Base-by-base conservation (phyloP, 1,140 invertebrate species). In the Panagrolaimus sp. region DNA sequence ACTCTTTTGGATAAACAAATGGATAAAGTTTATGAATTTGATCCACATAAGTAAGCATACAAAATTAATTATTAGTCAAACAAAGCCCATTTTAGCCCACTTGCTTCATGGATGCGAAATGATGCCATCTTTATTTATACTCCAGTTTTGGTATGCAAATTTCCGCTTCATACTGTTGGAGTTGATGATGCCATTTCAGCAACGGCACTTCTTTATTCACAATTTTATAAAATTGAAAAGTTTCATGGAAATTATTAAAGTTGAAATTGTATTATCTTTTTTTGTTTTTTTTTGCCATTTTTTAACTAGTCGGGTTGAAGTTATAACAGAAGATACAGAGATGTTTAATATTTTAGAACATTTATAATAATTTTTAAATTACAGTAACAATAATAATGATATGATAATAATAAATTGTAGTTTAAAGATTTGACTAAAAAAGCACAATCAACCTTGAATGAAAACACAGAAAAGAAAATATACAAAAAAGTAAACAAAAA, bases 171-270 rank as follows among this genome's bases (percentile, higher is more conserved):
- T 71, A 86, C 85, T 28, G 70, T 86, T 28, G 85, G 85, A 38
- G 71, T 86, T 24, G 85, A 85, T 26, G 85, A 86, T 80, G 81
- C 85, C n/a, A 86, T 86, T 45, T 85, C 85, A 28, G 80, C 84
- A 9, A 86, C 85, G 32, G 85, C 85, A 17, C 77, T 86, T 7
- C 80, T 86, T 76, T 86, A 84, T 73, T 85, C 85, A 7, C 81
- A 81, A 46, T 81, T 81, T 64, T 81, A 78, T 43, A 76, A 76
- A 67, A 24, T 76, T 26, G 75, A 76, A 48, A 75, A 73, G 62
- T 43, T 43, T n/a, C 55, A 68, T 58, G 52, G 1, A 12, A 1
- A 28, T 58, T 58, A 26, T 58, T 21, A 2, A 26, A 26, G 12
- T 58, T 58, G 15, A 58, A 21, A 58, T 12, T 58, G 21, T 58